Evolutionary conservation across 2,888 invertebrate genomes (phyloP).

Genomic region (Cheilosia grossa): DNA sequence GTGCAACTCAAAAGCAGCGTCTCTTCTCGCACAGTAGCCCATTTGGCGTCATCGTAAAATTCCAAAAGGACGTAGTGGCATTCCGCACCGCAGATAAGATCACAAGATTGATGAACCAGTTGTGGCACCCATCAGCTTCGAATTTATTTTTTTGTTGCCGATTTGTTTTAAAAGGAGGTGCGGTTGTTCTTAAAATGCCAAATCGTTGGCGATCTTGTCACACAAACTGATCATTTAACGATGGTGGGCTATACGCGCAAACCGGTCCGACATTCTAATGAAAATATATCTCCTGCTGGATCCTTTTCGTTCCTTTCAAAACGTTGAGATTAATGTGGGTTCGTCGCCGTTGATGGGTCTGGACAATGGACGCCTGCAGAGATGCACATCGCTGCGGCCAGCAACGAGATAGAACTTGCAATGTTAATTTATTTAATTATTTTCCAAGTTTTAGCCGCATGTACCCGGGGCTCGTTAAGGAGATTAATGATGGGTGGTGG

Average conservation of each 20-base stretch:
- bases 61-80: constrained; percentile 2
- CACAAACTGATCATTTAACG: constrained; percentile 63
- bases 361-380: constrained; percentile 45
- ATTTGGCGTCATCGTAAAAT: constrained; percentile 37
- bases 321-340: constrained; percentile 45
- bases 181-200: constrained; percentile 20
- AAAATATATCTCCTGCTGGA: constrained; percentile 29
- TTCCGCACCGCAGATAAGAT: constrained; percentile 39
- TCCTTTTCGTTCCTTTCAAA: constrained; percentile 30
- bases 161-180: constrained; percentile 4
- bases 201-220: constrained; percentile 58
- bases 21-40: constrained; percentile 26
- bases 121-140: constrained; percentile 25
- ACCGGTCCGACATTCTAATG: constrained; percentile 55
- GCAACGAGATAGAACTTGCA: constrained; percentile 15
- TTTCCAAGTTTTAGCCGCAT: constrained; percentile 32
- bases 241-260: constrained; percentile 6
- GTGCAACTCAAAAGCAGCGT: background rate
- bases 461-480: constrained; percentile 41
- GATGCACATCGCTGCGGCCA: constrained; percentile 28
- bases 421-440: constrained; percentile 60
- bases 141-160: constrained; percentile 20
- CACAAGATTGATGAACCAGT: constrained; percentile 36
- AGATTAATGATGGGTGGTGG: constrained; percentile 52
- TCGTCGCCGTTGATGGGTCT: constrained; percentile 25